Base-by-base conservation (phyloP, 1,140 invertebrate species). In the Euschistus heros region DNA sequence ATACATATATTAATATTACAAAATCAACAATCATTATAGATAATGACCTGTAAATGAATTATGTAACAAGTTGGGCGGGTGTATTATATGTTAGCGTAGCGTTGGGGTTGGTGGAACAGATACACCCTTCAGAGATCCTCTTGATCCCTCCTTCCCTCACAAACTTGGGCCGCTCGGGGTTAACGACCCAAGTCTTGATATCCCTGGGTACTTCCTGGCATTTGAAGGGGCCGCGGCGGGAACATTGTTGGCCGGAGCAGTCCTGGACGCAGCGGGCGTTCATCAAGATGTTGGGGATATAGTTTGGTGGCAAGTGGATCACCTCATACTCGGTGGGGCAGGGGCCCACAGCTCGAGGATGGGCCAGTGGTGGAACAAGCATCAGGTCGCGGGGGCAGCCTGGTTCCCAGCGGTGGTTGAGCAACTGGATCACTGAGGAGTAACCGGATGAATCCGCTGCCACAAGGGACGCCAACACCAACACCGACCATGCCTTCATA, bases 351-450 rank as follows among this genome's bases (percentile, higher is more conserved):
- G 54, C 54, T 15, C 54, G 54, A 5, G 54, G 54, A 18, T 26
- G 18, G 20, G 20, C 24, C 22, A 5, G 20, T 2, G 54, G 54
- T 8, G 54, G 54, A 0, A 17, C 5, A 1, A 57, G 54, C 24
- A 22, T 26, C 3, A 22, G 20, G 24, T 26, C 24, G 4, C 54
- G 24, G 15, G 54, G 54, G 24, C 54, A 57, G 24, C 54, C 24
- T 3, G 20, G 18, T 6, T 57, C 54, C 54, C 54, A 57, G 54
- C 54, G 54, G 54, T 57, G 54, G 54, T 57, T 57, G 18, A 57
- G 54, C 8, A 57, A 6, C 54, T 57, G 18, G 3, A 57, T 22
- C 20, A 57, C 54, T 0, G 54, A 22, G 8, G 54, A 57, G 54
- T 57, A 57, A 2, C 54, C 54, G 4, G 20, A 24, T 2, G 18